Evolutionary conservation across 1,140 invertebrate genomes (phyloP).

Genomic region (Babylonia areolata): DNA sequence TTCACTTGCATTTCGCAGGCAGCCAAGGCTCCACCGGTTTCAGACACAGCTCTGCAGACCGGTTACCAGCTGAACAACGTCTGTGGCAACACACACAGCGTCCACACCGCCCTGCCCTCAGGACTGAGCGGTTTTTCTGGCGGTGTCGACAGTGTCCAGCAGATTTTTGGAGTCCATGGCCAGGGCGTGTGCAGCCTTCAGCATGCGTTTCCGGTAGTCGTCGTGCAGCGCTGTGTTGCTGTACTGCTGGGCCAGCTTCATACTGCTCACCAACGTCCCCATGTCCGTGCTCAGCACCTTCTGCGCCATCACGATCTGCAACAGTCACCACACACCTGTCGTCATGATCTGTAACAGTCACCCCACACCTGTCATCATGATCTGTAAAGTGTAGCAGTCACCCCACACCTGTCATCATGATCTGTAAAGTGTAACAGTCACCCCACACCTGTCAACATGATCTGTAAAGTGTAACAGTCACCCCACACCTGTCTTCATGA

Average conservation of each 20-base stretch:
- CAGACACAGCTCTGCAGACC: too few relatives aligned
- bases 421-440: not conserved
- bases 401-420: not conserved
- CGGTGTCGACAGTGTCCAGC: constrained; percentile 92
- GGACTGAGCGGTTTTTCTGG: not conserved
- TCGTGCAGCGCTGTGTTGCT: constrained; percentile 91
- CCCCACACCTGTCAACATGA: not conserved
- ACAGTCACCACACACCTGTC: not conserved
- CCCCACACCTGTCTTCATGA: not conserved
- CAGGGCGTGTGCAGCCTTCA: constrained; percentile 94
- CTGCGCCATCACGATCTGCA: constrained; percentile 94
- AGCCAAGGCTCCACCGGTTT: too few relatives aligned
- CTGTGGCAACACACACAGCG: too few relatives aligned
- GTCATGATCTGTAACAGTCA: not conserved
- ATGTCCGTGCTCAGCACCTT: constrained; percentile 98
- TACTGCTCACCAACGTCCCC: constrained; percentile 92
- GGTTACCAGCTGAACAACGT: too few relatives aligned
- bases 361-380: not conserved
- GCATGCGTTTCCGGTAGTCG: constrained; percentile 96
- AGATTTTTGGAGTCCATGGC: constrained; percentile 98
- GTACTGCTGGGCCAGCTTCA: constrained; percentile 96
- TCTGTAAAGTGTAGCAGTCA: not conserved
- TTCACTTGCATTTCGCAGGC: too few relatives aligned
- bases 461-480: not conserved
- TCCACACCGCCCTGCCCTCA: too few relatives aligned